phyloP scores from a whole-genome alignment of 2,113 vertebrate genomes.

The Sclerurus mexicanus region DNA sequence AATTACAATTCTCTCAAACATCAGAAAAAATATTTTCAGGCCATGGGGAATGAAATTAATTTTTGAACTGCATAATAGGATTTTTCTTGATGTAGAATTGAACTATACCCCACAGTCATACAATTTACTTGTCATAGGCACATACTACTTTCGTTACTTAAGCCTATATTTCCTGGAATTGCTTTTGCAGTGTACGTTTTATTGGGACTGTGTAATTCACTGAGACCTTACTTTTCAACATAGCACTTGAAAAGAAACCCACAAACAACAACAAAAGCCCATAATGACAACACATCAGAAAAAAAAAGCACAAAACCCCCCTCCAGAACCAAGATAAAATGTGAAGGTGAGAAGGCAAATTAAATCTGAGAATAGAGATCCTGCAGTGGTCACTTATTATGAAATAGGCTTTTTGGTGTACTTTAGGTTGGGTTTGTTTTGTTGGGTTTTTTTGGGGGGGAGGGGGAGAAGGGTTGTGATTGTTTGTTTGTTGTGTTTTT shows the following conservation, averaged over 20 bases:
- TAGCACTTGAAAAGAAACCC: neutral
- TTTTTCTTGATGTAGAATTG: conserved; percentile 4
- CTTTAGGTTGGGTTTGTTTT: neutral
- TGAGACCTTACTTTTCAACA: neutral
- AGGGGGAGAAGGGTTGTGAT: neutral
- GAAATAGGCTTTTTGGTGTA: neutral
- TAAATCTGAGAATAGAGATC: neutral
- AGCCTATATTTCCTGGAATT: conserved; percentile 17
- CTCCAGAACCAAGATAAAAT: neutral
- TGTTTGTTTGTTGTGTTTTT: neutral
- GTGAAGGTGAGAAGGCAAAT: neutral
- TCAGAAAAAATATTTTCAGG: neutral
- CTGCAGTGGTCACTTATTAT: neutral
- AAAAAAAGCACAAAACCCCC: neutral
- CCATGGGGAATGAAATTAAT: neutral
- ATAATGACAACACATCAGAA: neutral
- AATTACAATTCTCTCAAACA: neutral
- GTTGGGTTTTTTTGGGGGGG: neutral
- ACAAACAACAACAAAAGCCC: neutral
- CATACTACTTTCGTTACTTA: neutral
- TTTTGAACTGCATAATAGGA: neutral
- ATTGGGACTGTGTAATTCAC: neutral
- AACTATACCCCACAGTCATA: neutral
- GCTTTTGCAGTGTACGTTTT: conserved; percentile 4
- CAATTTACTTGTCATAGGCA: conserved; percentile 21